Evolutionary conservation across 2,888 invertebrate genomes (phyloP).

Genomic region (Morinoia aosen): DNA sequence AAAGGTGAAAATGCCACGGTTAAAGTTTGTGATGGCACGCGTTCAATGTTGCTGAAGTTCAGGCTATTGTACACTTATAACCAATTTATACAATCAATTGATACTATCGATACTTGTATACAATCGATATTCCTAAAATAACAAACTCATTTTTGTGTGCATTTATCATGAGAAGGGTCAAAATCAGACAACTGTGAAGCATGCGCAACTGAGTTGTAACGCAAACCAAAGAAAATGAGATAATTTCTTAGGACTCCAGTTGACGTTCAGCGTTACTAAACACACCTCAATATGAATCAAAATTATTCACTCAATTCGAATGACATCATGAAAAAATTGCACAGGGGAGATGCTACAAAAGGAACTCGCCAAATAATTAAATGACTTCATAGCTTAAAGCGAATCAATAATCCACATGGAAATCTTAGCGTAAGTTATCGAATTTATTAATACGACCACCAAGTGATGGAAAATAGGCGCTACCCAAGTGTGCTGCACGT

Average conservation of each 20-base stretch:
- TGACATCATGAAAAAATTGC: neutral
- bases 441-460: neutral
- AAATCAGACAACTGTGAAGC: neutral
- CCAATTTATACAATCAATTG: too few relatives aligned
- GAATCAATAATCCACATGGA: neutral
- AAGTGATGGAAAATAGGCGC: neutral
- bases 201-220: too few relatives aligned
- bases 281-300: too few relatives aligned
- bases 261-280: neutral
- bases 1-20: too few relatives aligned
- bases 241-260: neutral
- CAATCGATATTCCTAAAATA: neutral
- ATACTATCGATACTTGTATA: too few relatives aligned
- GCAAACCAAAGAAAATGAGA: too few relatives aligned
- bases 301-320: neutral
- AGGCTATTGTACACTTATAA: neutral
- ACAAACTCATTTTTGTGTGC: neutral
- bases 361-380: neutral
- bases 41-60: too few relatives aligned
- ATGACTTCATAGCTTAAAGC: neutral
- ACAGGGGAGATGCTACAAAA: neutral
- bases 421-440: neutral
- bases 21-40: too few relatives aligned
- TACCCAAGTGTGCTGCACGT: neutral
- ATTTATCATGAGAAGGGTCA: neutral